These are phyloP conservation scores for Coremacera marginata DNA, from an alignment of 2,888 invertebrate genomes.

Conservation along the genomic window DNA sequence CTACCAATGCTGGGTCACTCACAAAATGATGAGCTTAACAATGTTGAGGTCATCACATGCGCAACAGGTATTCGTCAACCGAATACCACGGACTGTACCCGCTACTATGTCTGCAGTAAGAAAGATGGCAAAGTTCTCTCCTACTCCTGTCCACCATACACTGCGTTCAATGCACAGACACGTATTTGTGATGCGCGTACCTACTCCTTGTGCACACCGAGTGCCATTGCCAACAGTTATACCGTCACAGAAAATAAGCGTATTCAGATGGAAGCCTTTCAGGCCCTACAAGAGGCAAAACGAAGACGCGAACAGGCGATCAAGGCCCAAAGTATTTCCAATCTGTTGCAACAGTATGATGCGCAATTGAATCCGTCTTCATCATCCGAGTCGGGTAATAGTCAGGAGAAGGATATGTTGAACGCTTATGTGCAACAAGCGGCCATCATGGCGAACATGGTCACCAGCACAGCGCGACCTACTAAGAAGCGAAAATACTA, in stretches of 20 bases:
- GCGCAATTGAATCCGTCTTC: slow-evolving; percentile 3
- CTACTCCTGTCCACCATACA: slow-evolving; percentile 70
- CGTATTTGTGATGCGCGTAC: slow-evolving; percentile 69
- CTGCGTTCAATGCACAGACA: slow-evolving; percentile 70
- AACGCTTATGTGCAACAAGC: slow-evolving; percentile 53
- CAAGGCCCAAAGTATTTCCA: slow-evolving; percentile 62
- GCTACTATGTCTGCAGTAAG: slow-evolving; percentile 71
- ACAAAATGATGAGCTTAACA: slow-evolving; percentile 50
- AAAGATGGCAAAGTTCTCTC: slow-evolving; percentile 67
- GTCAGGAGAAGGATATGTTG: slow-evolving; percentile 52
- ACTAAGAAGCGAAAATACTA: slow-evolving; percentile 65
- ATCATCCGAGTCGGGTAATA: slow-evolving; percentile 32
- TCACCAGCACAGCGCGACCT: slow-evolving; percentile 23
- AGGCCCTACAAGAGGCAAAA: slow-evolving; percentile 64
- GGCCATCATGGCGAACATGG: slow-evolving; percentile 39
- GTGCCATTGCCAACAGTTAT: slow-evolving; percentile 52
- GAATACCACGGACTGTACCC: slow-evolving; percentile 70
- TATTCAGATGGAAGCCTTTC: slow-evolving; percentile 62
- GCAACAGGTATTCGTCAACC: slow-evolving; percentile 68
- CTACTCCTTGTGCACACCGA: slow-evolving; percentile 64
- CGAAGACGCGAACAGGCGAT: slow-evolving; percentile 59
- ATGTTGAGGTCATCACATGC: slow-evolving; percentile 68
- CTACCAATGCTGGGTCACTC: slow-evolving; percentile 58
- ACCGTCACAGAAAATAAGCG: slow-evolving; percentile 61
- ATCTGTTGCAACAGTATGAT: slow-evolving; percentile 57